Evolutionary conservation across 2,113 vertebrate species (phyloP).

Genomic region (Myiopsitta monachus): DNA sequence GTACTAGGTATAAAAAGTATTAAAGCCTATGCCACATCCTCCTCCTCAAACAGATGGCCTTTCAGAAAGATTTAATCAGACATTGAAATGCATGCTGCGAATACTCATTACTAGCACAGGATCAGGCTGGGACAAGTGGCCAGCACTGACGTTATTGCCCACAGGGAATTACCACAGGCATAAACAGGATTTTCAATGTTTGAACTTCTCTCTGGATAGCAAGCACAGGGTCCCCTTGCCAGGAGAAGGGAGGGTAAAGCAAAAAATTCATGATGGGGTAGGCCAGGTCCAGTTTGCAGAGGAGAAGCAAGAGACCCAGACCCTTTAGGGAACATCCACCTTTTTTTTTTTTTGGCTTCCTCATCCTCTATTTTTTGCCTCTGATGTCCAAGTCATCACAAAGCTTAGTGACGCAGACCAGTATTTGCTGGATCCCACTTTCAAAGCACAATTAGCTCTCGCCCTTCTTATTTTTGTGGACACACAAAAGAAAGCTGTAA

Average conservation of each 20-base stretch:
- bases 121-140: constrained; percentile 66
- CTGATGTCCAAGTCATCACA: not conserved
- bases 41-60: constrained; percentile 67
- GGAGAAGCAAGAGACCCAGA: not conserved
- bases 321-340: not conserved
- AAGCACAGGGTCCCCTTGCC: not conserved
- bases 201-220: not conserved
- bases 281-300: not conserved
- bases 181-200: constrained; percentile 42
- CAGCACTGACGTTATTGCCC: constrained; percentile 62
- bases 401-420: not conserved
- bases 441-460: not conserved
- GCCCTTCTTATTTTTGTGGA: not conserved
- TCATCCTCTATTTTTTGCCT: not conserved
- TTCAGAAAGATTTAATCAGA: constrained; percentile 71
- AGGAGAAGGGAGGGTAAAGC: not conserved
- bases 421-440: not conserved
- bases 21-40: constrained; percentile 50
- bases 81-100: constrained; percentile 66
- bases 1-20: constrained; percentile 46
- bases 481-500: not conserved
- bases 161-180: constrained; percentile 61
- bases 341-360: not conserved
- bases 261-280: not conserved
- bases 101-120: constrained; percentile 64